Conservation (phyloP, 2,113 vertebrate species). For the Elgaria multicarinata region DNA sequence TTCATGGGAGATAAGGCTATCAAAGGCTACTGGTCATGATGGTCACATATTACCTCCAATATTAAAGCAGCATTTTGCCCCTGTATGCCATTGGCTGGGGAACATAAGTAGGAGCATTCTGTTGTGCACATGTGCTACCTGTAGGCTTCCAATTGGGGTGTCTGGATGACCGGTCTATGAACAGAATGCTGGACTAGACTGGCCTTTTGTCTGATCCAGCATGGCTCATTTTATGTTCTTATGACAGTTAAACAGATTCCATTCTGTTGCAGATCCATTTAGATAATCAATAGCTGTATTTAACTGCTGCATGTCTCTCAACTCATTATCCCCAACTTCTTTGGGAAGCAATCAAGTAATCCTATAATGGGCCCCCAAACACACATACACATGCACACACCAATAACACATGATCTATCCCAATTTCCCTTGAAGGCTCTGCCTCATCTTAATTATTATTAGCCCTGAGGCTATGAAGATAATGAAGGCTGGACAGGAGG, state of each 20-base stretch:
- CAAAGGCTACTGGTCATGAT: no score
- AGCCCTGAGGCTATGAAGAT: neutral
- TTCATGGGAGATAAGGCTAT: no score
- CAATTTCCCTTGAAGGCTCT: neutral
- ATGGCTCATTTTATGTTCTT: neutral
- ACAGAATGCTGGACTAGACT: no score
- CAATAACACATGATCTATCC: no score
- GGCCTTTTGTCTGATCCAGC: neutral
- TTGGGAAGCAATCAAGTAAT: neutral
- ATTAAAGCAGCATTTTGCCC: no score
- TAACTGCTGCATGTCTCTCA: neutral
- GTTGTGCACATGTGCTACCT: no score
- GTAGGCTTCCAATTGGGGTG: no score
- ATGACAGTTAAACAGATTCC: neutral
- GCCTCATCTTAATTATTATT: neutral
- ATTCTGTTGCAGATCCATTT: neutral
- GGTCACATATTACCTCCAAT: no score
- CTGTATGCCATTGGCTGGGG: no score
- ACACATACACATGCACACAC: no score
- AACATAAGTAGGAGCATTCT: no score
- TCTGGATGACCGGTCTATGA: no score
- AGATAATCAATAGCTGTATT: neutral
- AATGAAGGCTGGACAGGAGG: neutral
- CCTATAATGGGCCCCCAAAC: neutral
- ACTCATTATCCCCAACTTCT: neutral